Evolutionary conservation across 2,797 vertebrate genomes (phyloP).

Genomic region (Acanthopagrus latus): DNA sequence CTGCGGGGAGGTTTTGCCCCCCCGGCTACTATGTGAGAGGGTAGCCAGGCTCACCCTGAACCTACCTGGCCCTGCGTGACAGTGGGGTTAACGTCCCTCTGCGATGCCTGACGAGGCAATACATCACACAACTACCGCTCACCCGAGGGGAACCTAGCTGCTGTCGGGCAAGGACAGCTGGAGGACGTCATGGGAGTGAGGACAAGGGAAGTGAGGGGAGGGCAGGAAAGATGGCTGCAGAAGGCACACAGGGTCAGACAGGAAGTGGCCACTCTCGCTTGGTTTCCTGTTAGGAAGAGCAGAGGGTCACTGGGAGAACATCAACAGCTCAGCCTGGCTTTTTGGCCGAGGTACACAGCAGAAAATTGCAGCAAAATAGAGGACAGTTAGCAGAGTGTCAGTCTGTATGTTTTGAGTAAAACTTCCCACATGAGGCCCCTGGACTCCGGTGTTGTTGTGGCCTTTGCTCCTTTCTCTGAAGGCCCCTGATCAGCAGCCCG

Average conservation of each 20-base stretch:
- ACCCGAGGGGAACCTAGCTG: slow-evolving; percentile 37
- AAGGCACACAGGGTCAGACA: slow-evolving; percentile 56
- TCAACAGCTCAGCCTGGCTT: slow-evolving; percentile 36
- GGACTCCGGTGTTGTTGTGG: slow-evolving; percentile 23
- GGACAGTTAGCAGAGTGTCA: slow-evolving; percentile 27
- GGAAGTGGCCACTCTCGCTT: slow-evolving; percentile 70
- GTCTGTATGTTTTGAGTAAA: slow-evolving; percentile 36
- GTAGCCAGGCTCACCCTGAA: slow-evolving; percentile 67
- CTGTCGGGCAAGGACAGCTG: slow-evolving; percentile 67
- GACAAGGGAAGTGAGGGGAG: slow-evolving; percentile 52
- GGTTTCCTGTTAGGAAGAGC: slow-evolving; percentile 71
- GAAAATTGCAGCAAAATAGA: slow-evolving; percentile 36
- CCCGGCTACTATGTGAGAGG: slow-evolving; percentile 40
- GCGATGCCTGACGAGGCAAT: slow-evolving; percentile 57
- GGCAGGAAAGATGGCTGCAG: slow-evolving; percentile 67
- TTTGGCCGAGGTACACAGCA: slow-evolving; percentile 28
- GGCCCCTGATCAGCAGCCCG: not conserved
- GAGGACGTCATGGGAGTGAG: slow-evolving; percentile 65
- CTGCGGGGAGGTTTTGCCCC: slow-evolving; percentile 39
- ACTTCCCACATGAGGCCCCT: slow-evolving; percentile 29
- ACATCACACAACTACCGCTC: slow-evolving; percentile 66
- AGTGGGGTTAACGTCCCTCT: slow-evolving; percentile 57
- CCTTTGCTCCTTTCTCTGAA: slow-evolving; percentile 29
- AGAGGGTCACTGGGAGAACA: slow-evolving; percentile 51
- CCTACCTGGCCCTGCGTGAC: slow-evolving; percentile 54